Evolutionary conservation across 2,797 vertebrate genomes (phyloP).

Genomic region (Pangasius sanitwongsei): DNA sequence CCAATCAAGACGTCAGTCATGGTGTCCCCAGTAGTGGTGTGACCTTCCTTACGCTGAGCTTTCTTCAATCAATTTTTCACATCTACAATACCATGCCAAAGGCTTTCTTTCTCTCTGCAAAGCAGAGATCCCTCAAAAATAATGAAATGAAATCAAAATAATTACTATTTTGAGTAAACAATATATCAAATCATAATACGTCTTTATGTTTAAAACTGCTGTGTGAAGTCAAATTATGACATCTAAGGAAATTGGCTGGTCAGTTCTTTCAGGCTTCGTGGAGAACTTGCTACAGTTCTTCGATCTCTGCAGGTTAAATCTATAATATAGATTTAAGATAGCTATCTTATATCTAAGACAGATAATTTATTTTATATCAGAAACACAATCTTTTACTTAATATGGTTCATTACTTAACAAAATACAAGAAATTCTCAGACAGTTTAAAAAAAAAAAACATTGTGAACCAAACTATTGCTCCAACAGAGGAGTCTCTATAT

Average conservation of each 20-base stretch:
- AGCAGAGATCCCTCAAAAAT: not conserved
- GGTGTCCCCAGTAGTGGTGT: not conserved
- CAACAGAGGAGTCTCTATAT: not conserved
- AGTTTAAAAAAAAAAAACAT: not conserved
- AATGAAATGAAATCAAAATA: not conserved
- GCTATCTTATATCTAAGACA: too few species aligned
- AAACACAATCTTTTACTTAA: not conserved
- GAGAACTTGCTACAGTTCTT: not conserved
- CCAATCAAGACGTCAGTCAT: constrained; percentile 68
- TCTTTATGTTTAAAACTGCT: not conserved
- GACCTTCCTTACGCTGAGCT: not conserved
- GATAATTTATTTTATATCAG: not conserved
- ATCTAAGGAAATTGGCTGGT: not conserved
- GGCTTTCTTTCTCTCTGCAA: not conserved
- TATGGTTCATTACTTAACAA: not conserved
- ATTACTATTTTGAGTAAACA: not conserved
- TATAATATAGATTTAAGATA: not conserved
- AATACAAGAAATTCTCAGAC: not conserved
- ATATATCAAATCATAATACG: not conserved
- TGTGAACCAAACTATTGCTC: not conserved
- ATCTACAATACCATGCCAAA: not conserved
- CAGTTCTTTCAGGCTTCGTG: not conserved
- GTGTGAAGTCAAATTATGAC: not conserved
- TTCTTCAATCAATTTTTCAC: not conserved
- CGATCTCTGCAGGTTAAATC: not conserved